These are phyloP conservation scores for Corythornis vintsioides DNA, from an alignment of 2,113 vertebrate genomes.

Conservation along the genomic window DNA sequence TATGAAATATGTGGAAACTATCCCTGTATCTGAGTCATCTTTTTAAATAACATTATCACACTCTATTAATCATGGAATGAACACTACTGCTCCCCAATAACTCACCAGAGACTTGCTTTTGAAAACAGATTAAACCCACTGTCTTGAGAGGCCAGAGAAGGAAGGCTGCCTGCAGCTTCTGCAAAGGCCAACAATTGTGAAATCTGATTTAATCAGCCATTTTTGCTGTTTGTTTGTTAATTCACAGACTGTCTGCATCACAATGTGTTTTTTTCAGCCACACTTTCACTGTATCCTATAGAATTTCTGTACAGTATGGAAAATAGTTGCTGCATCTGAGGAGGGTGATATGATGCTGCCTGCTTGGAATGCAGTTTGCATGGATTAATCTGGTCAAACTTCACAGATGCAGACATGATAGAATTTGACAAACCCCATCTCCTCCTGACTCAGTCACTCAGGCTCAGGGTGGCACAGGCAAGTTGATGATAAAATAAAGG, in stretches of 20 bases:
- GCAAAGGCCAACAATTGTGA: neutral
- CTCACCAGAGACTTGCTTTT: neutral
- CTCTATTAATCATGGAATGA: neutral
- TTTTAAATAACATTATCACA: neutral
- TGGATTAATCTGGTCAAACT: conserved; percentile 13
- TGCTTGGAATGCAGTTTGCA: neutral
- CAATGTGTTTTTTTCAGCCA: neutral
- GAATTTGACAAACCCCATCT: neutral
- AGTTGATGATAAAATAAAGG: neutral
- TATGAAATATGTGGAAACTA: neutral
- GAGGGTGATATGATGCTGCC: neutral
- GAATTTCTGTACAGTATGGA: neutral
- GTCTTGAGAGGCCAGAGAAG: neutral
- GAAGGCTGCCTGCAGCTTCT: neutral
- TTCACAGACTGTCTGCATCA: rapidly evolving
- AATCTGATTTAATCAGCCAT: neutral
- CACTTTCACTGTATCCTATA: neutral
- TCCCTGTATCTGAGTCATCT: neutral
- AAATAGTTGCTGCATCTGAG: neutral
- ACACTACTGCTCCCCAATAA: neutral
- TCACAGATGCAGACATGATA: neutral
- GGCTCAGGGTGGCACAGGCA: neutral
- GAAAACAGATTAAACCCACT: neutral
- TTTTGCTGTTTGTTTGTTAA: neutral
- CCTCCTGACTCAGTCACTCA: neutral